These are phyloP conservation scores for Prionailurus viverrinus DNA, from an alignment of 2,113 vertebrate genomes.

Conservation along the genomic window DNA sequence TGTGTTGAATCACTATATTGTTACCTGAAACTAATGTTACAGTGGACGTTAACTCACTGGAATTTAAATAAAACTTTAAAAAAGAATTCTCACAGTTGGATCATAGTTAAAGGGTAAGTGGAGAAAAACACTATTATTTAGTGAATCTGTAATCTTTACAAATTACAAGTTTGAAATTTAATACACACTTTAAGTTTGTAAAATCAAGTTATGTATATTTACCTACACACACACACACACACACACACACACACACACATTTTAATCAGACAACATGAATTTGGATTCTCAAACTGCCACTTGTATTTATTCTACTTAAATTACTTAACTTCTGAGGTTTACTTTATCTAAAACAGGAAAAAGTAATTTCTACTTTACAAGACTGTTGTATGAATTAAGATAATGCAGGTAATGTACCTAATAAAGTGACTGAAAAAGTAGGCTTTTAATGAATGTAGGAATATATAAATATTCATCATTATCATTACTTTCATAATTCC, in stretches of 20 bases:
- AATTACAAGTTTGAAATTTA: background rate
- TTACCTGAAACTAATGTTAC: background rate
- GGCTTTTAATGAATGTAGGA: constrained; percentile 3
- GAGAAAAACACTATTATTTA: background rate
- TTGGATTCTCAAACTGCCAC: background rate
- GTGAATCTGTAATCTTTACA: background rate
- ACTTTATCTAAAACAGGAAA: background rate
- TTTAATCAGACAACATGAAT: background rate
- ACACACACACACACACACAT: background rate
- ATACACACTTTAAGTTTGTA: background rate
- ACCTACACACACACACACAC: background rate
- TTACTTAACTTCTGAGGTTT: background rate
- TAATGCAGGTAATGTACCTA: background rate
- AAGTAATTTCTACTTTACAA: background rate
- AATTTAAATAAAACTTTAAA: background rate
- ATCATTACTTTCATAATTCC: background rate
- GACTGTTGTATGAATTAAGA: background rate
- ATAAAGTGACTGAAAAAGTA: background rate
- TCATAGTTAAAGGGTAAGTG: background rate
- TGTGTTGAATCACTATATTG: background rate
- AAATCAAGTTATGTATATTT: background rate
- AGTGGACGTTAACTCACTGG: background rate
- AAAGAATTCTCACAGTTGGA: background rate
- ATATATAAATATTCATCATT: background rate
- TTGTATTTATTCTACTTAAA: background rate